Percentiles rank a stretch among this genome's conserved stretches.
Evolutionary conservation across 2,113 vertebrate species (phyloP).

Genomic region (Ochotona curzoniae): DNA sequence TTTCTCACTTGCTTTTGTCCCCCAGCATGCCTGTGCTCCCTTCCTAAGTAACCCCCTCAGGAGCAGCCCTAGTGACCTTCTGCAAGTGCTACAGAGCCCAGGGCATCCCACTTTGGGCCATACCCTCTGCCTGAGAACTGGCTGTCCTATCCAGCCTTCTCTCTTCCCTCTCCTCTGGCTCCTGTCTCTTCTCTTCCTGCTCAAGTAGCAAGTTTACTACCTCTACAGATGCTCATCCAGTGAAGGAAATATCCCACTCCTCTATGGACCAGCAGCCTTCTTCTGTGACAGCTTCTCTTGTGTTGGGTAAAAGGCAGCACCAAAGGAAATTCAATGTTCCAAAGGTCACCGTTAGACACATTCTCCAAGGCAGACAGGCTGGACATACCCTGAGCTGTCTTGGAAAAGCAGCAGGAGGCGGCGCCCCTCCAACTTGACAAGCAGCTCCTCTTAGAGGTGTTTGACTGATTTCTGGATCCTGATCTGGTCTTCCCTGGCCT

Average conservation of each 20-base stretch:
- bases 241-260: neutral
- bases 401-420: neutral
- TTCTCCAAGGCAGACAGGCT: neutral
- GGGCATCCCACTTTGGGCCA: neutral
- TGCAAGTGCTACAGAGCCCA: rapidly evolving
- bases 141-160: rapidly evolving
- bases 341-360: neutral
- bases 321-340: rapidly evolving
- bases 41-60: neutral
- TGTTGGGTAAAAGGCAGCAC: neutral
- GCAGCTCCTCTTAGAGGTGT: neutral
- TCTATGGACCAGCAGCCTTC: neutral
- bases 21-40: neutral
- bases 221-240: rapidly evolving
- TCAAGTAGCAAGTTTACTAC: neutral
- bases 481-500: neutral
- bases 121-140: neutral
- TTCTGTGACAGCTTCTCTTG: neutral
- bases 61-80: neutral
- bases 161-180: too few species aligned
- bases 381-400: neutral
- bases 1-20: neutral
- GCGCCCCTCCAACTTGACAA: too few species aligned
- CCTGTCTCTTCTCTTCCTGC: neutral
- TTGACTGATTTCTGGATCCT: neutral